Evolutionary conservation across 2,797 vertebrate species (phyloP).

Genomic region (Astyanax mexicanus): DNA sequence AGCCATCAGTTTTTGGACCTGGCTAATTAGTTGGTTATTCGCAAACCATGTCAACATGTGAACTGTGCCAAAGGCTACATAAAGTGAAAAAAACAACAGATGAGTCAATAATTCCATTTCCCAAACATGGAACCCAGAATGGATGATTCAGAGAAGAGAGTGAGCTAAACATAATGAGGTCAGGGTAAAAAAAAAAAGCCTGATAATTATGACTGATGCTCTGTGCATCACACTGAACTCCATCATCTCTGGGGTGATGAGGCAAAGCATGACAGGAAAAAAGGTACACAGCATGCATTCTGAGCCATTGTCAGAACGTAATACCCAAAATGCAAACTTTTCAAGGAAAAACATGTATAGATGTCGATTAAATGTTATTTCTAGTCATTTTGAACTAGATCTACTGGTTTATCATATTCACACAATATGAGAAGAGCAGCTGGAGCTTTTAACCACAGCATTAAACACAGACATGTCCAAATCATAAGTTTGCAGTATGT

Average conservation of each 20-base stretch:
- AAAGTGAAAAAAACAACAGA: constrained; percentile 27
- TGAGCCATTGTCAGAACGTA: no score
- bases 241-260: neutral
- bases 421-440: no score
- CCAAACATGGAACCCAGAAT: constrained; percentile 13
- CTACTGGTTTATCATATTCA: no score
- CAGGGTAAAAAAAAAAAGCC: neutral
- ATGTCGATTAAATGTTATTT: no score
- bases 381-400: no score
- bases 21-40: constrained; percentile 37
- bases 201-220: constrained; percentile 11
- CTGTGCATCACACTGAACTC: neutral
- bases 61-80: constrained; percentile 38
- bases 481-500: no score
- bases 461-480: no score
- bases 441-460: no score
- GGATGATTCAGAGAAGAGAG: neutral
- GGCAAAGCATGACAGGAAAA: neutral
- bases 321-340: no score
- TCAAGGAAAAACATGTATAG: no score
- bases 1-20: neutral
- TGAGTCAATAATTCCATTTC: constrained; percentile 17
- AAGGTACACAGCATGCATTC: neutral
- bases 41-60: constrained; percentile 7
- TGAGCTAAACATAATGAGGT: neutral